Evolutionary conservation across 2,888 invertebrate species (phyloP), one percentile per base, ranked within the genome.

Genomic region (Oxytorus armatus): DNA sequence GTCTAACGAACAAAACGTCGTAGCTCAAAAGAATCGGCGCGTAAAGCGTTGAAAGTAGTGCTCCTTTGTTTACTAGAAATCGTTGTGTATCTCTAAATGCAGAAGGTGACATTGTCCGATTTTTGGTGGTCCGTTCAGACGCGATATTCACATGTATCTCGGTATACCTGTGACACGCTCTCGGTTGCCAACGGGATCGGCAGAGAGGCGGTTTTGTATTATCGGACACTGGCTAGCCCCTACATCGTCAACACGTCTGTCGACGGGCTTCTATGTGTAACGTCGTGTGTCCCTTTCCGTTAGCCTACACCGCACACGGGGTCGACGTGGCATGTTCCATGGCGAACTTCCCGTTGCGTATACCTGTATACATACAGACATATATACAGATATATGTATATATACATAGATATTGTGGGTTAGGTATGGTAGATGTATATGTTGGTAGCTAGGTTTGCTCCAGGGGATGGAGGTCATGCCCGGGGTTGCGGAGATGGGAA

Each of bases 171-270:
- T 65, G 44, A 74, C 65, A 65, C 39, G 53, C 25, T 53, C 36
- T 55, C 53, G 55, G 21, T 65, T 14, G 21, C 21, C 63, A 21
- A 36, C 11, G 25, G 53, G 21, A 53, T 39, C 39, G 23, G 49
- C 16, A 44, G 18, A 55, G 44, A n/a, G 44, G 65, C 51, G 85
- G 88, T 83, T n/a, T 86, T 59, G 87, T 88, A 90, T 90, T 90
- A 90, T 89, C 87, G 87, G 87, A 85, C 88, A 87, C 86, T 61
- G 86, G 87, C 86, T 88, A 88, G 88, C 88, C 87, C 84, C 85
- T 87, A 90, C 90, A 88, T 89, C 89, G 90, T 89, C 89, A 89
- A 89, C 89, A 89, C 87, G 88, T 85, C 85, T 88, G 82, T 83
- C 84, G 80, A 81, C 69, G 63, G 81, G 68, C 70, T 69, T 65